Percentiles rank a stretch among this genome's conserved stretches.
Conservation (phyloP, 2,797 vertebrate genomes). For the Manis javanica region DNA sequence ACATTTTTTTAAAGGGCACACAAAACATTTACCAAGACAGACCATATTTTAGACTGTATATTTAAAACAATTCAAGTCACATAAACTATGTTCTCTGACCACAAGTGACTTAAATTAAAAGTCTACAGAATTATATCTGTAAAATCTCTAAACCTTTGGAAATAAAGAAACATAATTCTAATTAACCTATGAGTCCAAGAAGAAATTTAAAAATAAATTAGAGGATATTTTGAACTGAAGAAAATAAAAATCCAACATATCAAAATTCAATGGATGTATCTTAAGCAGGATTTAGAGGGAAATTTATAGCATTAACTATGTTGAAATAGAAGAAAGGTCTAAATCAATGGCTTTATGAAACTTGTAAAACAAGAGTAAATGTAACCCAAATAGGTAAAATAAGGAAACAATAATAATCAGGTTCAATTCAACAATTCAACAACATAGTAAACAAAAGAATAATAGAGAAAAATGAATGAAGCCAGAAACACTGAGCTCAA, state of each 20-base stretch:
- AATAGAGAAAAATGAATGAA: not conserved
- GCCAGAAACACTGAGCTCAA: not conserved
- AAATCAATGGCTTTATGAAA: not conserved
- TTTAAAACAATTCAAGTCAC: not conserved
- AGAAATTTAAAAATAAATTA: not conserved
- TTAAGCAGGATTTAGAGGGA: not conserved
- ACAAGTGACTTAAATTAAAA: not conserved
- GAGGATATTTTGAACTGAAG: not conserved
- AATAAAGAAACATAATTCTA: not conserved
- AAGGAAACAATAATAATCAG: not conserved
- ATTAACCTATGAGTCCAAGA: not conserved
- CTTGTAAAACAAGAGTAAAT: not conserved
- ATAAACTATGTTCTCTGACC: not conserved
- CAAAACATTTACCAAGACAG: not conserved
- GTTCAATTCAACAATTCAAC: not conserved
- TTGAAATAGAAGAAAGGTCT: not conserved
- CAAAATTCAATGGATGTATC: not conserved
- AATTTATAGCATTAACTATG: not conserved
- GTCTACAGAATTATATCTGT: not conserved
- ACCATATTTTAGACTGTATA: not conserved
- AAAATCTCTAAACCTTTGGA: not conserved
- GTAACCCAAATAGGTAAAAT: not conserved
- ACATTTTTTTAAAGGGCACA: not conserved
- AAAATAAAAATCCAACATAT: not conserved
- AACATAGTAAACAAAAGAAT: not conserved